Percentiles rank a stretch among this genome's conserved stretches.
Evolutionary conservation across 2,113 vertebrate genomes (phyloP).

Genomic region (Hemichromis elongatus): DNA sequence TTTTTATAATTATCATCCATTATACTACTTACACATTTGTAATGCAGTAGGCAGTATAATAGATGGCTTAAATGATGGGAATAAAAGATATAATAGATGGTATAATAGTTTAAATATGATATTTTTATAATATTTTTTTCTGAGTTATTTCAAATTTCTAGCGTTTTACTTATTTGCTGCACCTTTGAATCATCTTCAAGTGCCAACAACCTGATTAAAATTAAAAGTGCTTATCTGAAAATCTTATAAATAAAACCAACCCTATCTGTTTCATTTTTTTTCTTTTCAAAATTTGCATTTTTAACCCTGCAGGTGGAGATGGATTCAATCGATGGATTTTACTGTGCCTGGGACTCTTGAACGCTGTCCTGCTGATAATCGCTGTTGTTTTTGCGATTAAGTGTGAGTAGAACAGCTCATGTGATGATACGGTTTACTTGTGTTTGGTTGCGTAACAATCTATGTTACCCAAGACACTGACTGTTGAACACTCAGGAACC

Average conservation of each 20-base stretch:
- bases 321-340: background rate
- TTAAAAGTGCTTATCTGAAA: background rate
- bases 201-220: background rate
- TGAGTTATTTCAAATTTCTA: background rate
- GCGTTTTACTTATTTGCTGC: background rate
- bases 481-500: background rate
- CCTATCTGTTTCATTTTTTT: background rate
- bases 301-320: background rate
- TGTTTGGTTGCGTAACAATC: background rate
- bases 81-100: background rate
- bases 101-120: background rate
- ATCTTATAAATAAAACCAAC: background rate
- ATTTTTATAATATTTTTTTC: background rate
- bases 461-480: background rate
- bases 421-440: background rate
- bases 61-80: background rate
- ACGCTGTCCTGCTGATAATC: background rate
- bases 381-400: constrained; percentile 32
- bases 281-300: background rate
- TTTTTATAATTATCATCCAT: background rate
- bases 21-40: background rate
- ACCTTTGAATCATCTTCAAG: background rate
- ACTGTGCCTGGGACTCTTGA: constrained; percentile 41
- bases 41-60: background rate
- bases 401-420: constrained; percentile 35